Percentiles rank a stretch among this genome's conserved stretches.
phyloP scores from a whole-genome alignment of 2,797 vertebrate genomes.

The Coracias cyanogaster region DNA sequence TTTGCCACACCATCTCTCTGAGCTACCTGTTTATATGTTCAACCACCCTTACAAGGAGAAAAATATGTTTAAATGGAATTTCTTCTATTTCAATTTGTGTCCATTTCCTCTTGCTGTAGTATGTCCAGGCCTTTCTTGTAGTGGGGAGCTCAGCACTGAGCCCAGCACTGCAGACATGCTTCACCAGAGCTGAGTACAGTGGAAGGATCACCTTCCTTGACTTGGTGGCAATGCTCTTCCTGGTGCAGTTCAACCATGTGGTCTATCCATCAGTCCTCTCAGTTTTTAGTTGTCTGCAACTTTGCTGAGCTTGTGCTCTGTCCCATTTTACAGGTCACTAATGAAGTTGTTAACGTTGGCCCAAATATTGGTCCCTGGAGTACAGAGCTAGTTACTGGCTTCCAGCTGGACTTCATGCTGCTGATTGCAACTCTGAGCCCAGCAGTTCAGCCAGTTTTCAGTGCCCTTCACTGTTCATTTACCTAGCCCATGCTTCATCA shows the following conservation, averaged over 20 bases:
- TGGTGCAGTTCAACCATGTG: not conserved
- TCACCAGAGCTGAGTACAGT: not conserved
- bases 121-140: fast-evolving
- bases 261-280: not conserved
- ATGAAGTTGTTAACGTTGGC: not conserved
- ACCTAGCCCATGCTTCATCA: not conserved
- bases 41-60: not conserved
- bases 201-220: not conserved
- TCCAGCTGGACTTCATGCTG: not conserved
- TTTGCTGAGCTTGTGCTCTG: not conserved
- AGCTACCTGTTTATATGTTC: not conserved
- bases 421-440: not conserved
- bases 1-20: not conserved
- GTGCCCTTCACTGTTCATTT: slow-evolving; percentile 9
- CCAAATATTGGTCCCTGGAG: not conserved
- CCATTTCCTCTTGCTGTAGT: not conserved
- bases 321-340: not conserved
- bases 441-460: not conserved
- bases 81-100: not conserved
- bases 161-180: not conserved
- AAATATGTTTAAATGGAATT: not conserved
- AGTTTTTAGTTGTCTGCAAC: not conserved
- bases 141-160: not conserved
- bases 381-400: not conserved
- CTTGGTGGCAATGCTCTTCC: fast-evolving